Evolutionary conservation across 2,888 invertebrate genomes (phyloP), one percentile per base, ranked within the genome.

Genomic region (Mesorhabditis spiculigera): DNA sequence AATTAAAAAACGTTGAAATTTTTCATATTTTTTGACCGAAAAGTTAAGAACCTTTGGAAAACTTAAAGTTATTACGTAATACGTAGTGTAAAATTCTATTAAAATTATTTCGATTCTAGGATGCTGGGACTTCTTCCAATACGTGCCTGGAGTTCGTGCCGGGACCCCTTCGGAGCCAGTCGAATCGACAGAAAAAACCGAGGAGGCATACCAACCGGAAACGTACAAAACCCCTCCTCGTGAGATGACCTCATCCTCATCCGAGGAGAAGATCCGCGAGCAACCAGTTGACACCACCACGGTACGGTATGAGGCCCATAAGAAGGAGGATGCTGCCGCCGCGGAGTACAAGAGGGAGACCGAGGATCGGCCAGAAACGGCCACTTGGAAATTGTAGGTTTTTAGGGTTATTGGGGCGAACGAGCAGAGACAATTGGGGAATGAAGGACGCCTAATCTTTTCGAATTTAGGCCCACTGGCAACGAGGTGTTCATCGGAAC

Each of bases 101-200:
- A 28, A 28, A 28, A 28, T 28, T 28, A 50, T 13, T 50, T n/a
- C 8, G n/a, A 50, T 50, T 50, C 58, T 50, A 50, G 58, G 58
- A 10, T 50, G 58, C 58, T 50, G 58, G 58, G 58, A 50, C n/a
- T 50, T 50, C 58, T 50, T 50, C 58, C 58, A 50, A 50, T 50
- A 50, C n/a, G 58, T 50, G 58, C 58, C 58, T 10, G 58, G 58
- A 50, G 58, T 50, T 10, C 8, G n/a, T 13, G n/a, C n/a, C 10
- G 58, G 58, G 10, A 50, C 58, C 8, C 58, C 58, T 50, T n/a
- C 8, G 58, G 58, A 50, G n/a, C 10, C 10, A 50, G 58, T 50
- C n/a, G 58, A 50, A 50, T 50, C 58, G 58, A n/a, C 8, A 50
- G 58, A 50, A 50, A 50, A n/a, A 50, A 13, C 58, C 8, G 58